phyloP scores from a whole-genome alignment of 2,888 invertebrate species.

The Leucophenga montana region DNA sequence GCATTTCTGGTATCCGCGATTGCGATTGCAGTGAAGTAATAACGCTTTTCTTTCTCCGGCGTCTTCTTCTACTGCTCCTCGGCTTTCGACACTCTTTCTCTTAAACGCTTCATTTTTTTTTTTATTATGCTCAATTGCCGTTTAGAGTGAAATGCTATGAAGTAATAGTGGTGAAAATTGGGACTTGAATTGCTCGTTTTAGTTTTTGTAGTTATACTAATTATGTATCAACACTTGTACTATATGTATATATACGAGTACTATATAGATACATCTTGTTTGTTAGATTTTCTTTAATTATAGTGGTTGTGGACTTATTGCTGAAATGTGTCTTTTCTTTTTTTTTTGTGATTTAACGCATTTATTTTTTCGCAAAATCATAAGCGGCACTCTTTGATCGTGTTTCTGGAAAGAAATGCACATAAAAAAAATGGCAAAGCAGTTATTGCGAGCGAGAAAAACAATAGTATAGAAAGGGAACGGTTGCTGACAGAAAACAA shows the following conservation, averaged over 20 bases:
- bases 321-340: constrained; percentile 9
- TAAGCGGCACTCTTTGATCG: too few relatives aligned
- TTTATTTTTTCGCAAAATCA: too few relatives aligned
- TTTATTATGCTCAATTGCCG: not conserved
- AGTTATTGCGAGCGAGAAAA: not conserved
- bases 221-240: too few relatives aligned
- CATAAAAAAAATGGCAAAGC: not conserved
- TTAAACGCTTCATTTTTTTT: not conserved
- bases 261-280: constrained; percentile 31
- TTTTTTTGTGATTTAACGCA: constrained; percentile 5
- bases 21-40: constrained; percentile 64
- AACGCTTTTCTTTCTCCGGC: constrained; percentile 49
- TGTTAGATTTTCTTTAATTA: constrained; percentile 47
- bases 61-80: too few relatives aligned
- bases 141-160: constrained; percentile 42
- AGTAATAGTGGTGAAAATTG: constrained; percentile 55
- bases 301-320: constrained; percentile 30
- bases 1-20: constrained; percentile 65
- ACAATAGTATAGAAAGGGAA: too few relatives aligned
- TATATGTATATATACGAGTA: too few relatives aligned
- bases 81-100: constrained; percentile 36
- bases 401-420: not conserved
- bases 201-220: not conserved
- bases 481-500: too few relatives aligned
- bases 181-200: constrained; percentile 47